Evolutionary conservation across 2,797 vertebrate species (phyloP).

Genomic region (Octomys mimax): DNA sequence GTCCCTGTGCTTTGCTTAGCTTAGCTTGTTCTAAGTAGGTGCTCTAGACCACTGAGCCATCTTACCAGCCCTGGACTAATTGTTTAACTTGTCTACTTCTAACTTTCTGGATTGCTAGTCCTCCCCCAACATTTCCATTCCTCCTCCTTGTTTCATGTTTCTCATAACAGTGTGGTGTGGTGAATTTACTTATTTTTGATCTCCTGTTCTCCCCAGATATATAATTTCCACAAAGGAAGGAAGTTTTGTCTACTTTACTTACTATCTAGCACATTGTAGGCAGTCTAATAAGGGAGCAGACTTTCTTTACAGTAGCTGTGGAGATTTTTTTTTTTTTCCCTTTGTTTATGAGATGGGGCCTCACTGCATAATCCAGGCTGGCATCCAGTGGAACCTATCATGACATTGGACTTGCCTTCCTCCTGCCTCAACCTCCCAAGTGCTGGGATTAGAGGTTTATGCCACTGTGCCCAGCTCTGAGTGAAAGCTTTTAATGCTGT

Average conservation of each 20-base stretch:
- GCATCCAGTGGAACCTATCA: not conserved
- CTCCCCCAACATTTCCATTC: not conserved
- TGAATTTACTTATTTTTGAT: not conserved
- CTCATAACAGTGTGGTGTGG: not conserved
- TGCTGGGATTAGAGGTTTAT: not conserved
- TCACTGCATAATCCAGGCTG: not conserved
- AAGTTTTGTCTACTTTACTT: conserved; percentile 44
- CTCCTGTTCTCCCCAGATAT: not conserved
- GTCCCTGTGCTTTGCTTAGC: too few species aligned
- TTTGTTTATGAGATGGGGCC: not conserved
- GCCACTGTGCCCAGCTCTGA: not conserved
- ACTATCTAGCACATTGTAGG: not conserved
- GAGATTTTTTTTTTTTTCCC: not conserved
- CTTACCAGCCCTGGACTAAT: not conserved
- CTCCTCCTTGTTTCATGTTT: not conserved
- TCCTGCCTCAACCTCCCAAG: not conserved
- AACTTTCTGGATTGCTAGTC: not conserved
- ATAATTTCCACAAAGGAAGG: conserved; percentile 8
- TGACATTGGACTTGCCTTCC: not conserved
- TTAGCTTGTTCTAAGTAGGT: too few species aligned
- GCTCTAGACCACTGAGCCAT: too few species aligned
- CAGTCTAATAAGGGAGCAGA: conserved; percentile 23
- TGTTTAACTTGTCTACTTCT: not conserved
- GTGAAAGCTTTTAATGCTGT: not conserved
- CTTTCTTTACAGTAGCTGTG: conserved; percentile 15